Conservation (phyloP, 2,888 invertebrate genomes). For the Cactoblastis cactorum region DNA sequence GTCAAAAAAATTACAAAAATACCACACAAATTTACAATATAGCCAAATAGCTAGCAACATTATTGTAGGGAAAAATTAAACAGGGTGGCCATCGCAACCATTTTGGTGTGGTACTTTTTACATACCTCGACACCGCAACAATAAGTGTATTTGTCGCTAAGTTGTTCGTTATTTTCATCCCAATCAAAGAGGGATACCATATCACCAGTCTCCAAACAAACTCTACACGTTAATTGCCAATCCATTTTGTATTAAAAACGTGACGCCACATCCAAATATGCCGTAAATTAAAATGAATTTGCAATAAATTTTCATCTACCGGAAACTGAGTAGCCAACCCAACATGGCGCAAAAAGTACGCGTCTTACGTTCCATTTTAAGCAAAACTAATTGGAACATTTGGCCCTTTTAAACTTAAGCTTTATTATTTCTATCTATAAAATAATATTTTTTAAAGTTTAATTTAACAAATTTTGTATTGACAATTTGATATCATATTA, state of each 20-base stretch:
- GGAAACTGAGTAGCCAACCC: constrained; percentile 38
- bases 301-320: constrained; percentile 40
- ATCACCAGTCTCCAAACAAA: constrained; percentile 72
- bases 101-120: constrained; percentile 72
- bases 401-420: no score
- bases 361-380: background rate
- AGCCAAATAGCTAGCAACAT: constrained; percentile 77
- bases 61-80: constrained; percentile 64
- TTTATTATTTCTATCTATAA: no score
- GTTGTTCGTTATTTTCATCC: constrained; percentile 78
- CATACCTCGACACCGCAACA: constrained; percentile 74
- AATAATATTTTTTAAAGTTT: no score
- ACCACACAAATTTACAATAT: constrained; percentile 46
- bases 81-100: constrained; percentile 79
- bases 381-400: background rate
- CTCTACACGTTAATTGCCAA: constrained; percentile 77
- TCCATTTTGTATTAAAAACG: constrained; percentile 55
- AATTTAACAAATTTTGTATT: no score
- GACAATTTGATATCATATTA: no score
- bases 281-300: constrained; percentile 29
- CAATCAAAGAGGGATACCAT: constrained; percentile 78
- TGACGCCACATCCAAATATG: constrained; percentile 26
- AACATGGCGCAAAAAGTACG: background rate
- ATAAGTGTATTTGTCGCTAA: constrained; percentile 70
- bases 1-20: constrained; percentile 64